Percentiles rank a stretch among this genome's conserved stretches.
Evolutionary conservation across 2,113 vertebrate species (phyloP).

Genomic region (Polyodon spathula): DNA sequence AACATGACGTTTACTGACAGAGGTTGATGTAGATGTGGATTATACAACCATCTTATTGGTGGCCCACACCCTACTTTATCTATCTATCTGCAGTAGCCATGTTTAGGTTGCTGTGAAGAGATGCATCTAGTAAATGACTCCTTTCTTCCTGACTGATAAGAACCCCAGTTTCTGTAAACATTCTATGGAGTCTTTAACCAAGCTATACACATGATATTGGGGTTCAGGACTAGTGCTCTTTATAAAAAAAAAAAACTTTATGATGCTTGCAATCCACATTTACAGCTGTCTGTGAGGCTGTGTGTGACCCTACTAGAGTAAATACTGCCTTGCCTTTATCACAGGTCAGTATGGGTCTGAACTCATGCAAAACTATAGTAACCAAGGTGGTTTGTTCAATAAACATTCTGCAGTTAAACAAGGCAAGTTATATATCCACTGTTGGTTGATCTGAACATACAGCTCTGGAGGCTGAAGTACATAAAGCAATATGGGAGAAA

Average conservation of each 20-base stretch:
- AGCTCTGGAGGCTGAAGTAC: too few relatives aligned
- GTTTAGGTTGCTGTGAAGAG: conserved; percentile 29
- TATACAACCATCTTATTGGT: not conserved
- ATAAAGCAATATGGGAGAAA: too few relatives aligned
- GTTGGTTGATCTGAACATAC: too few relatives aligned
- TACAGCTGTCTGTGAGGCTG: not conserved
- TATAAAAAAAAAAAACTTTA: conserved; percentile 25
- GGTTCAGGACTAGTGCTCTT: conserved; percentile 21
- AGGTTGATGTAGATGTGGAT: too few relatives aligned
- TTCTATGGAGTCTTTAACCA: conserved; percentile 38
- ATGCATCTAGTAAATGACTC: conserved; percentile 4
- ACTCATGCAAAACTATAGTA: too few relatives aligned
- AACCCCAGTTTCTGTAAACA: conserved; percentile 21
- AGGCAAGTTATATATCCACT: too few relatives aligned
- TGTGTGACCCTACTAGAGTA: too few relatives aligned
- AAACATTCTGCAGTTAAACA: too few relatives aligned
- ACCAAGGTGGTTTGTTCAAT: too few relatives aligned
- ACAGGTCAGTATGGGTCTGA: too few relatives aligned
- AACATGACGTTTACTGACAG: too few relatives aligned
- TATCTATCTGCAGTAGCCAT: conserved; percentile 36
- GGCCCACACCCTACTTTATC: not conserved
- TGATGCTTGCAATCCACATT: not conserved
- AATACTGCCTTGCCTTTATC: too few relatives aligned
- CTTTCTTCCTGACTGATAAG: conserved; percentile 31
- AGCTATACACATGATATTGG: not conserved